Conservation (phyloP, 2,797 vertebrate genomes). For the Halcyon badia region DNA sequence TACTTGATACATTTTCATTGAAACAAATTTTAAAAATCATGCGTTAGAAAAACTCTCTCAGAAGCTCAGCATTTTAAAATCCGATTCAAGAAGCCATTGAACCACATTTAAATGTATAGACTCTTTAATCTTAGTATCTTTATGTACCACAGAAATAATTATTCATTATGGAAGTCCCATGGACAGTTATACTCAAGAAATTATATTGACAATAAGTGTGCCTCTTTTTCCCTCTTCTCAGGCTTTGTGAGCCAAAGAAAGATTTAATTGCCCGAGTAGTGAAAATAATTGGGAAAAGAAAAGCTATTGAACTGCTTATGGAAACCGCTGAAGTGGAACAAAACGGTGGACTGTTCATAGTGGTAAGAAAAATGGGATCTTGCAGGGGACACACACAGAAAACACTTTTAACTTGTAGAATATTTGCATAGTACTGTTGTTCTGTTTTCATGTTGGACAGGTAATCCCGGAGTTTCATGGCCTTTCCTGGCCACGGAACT, state of each 20-base stretch:
- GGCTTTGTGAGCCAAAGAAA: slow-evolving; percentile 93
- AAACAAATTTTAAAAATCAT: not conserved
- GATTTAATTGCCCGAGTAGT: slow-evolving; percentile 92
- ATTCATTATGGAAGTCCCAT: not conserved
- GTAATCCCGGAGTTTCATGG: not conserved
- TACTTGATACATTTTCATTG: not conserved
- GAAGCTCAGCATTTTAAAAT: not conserved
- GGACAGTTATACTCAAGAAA: not conserved
- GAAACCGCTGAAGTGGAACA: slow-evolving; percentile 94
- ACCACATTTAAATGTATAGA: not conserved
- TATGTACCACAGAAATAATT: not conserved
- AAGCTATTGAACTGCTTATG: slow-evolving; percentile 92
- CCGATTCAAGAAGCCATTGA: not conserved
- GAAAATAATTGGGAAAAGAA: slow-evolving; percentile 87
- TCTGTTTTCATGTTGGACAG: accelerated
- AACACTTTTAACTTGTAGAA: not conserved
- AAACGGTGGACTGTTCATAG: slow-evolving; percentile 90
- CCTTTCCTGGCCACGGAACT: not conserved
- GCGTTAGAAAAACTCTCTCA: not conserved
- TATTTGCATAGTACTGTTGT: not conserved
- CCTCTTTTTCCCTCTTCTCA: slow-evolving; percentile 25
- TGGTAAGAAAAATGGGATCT: slow-evolving; percentile 81
- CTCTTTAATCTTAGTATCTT: not conserved
- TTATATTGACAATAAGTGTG: not conserved
- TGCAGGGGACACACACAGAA: accelerated